A percentile compares a stretch with the other conserved stretches of the same genome.
Conservation (phyloP, 2,113 vertebrate genomes). For the Chloebia gouldiae region DNA sequence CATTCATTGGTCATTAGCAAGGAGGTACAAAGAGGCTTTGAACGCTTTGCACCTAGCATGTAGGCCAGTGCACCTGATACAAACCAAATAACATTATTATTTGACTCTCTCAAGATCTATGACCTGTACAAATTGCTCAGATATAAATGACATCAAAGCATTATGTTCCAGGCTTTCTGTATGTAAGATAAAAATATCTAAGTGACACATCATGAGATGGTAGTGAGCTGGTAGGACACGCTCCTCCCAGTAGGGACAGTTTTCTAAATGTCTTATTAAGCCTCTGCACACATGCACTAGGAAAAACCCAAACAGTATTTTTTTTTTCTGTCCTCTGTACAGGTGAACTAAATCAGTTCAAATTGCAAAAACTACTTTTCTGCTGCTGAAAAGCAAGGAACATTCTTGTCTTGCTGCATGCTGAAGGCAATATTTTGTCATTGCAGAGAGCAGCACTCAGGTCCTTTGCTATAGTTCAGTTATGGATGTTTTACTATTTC, state of each 20-base stretch:
- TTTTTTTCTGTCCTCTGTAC: background rate
- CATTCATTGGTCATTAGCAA: background rate
- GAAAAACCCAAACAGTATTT: background rate
- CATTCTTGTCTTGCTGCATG: background rate
- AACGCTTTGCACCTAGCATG: background rate
- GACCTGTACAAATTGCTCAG: background rate
- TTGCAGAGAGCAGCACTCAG: background rate
- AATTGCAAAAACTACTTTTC: background rate
- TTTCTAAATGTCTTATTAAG: background rate
- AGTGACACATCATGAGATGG: background rate
- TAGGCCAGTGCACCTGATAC: background rate
- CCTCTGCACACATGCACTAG: background rate
- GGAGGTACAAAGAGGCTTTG: background rate
- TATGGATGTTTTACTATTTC: background rate
- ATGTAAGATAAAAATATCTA: background rate
- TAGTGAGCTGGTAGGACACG: fast-evolving
- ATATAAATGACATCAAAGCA: background rate
- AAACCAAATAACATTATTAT: background rate
- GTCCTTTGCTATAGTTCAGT: background rate
- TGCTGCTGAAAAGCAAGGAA: background rate
- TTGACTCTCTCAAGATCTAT: background rate
- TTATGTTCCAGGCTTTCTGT: background rate
- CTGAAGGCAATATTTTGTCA: background rate
- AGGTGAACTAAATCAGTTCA: background rate
- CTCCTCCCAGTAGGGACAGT: background rate